phyloP scores from a whole-genome alignment of 2,797 vertebrate genomes.

The Anolis apletophallus region DNA sequence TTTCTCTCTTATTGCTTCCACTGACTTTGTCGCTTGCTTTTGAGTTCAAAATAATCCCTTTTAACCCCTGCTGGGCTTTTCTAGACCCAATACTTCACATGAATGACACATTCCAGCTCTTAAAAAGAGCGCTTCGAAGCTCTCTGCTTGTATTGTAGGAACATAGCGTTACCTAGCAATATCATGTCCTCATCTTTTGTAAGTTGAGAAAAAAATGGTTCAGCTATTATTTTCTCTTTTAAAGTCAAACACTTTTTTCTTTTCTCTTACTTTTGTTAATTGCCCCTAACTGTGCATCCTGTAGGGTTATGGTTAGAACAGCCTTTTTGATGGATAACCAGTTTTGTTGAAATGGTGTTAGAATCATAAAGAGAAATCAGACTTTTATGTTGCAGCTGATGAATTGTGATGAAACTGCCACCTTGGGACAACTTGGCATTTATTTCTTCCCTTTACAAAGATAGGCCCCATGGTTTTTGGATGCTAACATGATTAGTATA shows the following conservation, averaged over 20 bases:
- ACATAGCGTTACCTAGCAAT: neutral
- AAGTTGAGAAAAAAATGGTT: neutral
- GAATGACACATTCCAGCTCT: neutral
- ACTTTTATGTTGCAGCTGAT: neutral
- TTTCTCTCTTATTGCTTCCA: neutral
- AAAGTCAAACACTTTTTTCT: neutral
- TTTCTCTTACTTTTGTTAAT: neutral
- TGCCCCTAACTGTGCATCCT: neutral
- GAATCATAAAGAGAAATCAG: neutral
- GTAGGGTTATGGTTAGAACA: neutral
- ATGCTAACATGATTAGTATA: neutral
- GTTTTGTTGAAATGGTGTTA: neutral
- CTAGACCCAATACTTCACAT: neutral
- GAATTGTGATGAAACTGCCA: neutral
- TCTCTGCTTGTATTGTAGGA: neutral
- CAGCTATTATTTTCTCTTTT: neutral
- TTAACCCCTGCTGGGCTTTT: neutral
- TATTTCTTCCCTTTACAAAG: neutral
- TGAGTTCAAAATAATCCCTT: neutral
- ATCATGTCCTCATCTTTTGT: neutral
- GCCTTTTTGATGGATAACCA: neutral
- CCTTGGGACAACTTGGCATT: rapidly evolving
- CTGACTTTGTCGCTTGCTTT: constrained; percentile 14
- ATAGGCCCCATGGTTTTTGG: neutral
- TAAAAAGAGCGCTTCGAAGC: neutral